These are phyloP conservation scores for Lepidochrysops patricia DNA, from an alignment of 2,888 invertebrate species.

Conservation along the genomic window DNA sequence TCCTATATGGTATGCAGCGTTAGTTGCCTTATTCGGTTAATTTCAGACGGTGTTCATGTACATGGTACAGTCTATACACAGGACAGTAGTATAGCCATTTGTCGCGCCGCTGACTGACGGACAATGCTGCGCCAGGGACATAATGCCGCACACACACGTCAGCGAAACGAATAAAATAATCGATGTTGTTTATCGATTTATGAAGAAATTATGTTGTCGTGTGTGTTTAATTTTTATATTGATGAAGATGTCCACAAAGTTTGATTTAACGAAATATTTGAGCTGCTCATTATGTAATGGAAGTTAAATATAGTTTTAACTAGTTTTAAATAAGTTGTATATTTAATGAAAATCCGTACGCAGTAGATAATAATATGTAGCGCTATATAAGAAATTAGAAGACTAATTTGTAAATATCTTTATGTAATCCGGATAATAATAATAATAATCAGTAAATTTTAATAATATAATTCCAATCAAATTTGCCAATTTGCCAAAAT, in stretches of 20 bases:
- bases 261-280: background rate
- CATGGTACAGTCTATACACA: slow-evolving; percentile 40
- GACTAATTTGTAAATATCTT: too few relatives aligned
- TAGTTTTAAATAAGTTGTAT: too few relatives aligned
- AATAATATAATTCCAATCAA: too few relatives aligned
- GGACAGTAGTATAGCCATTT: slow-evolving; percentile 66
- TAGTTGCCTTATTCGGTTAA: slow-evolving; percentile 12
- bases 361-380: too few relatives aligned
- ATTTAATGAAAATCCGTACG: too few relatives aligned
- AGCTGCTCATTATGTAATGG: background rate
- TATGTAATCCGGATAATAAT: too few relatives aligned
- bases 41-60: background rate
- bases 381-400: too few relatives aligned
- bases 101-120: slow-evolving; percentile 66
- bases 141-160: slow-evolving; percentile 44
- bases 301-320: too few relatives aligned
- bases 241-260: background rate
- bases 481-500: too few relatives aligned
- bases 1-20: background rate
- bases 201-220: background rate
- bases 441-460: too few relatives aligned
- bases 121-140: slow-evolving; percentile 58
- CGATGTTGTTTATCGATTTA: slow-evolving; percentile 1
- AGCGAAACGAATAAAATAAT: slow-evolving; percentile 12
- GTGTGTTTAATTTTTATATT: background rate